Conservation (phyloP, 1,140 invertebrate species). For the Lordiphosa mommai region DNA sequence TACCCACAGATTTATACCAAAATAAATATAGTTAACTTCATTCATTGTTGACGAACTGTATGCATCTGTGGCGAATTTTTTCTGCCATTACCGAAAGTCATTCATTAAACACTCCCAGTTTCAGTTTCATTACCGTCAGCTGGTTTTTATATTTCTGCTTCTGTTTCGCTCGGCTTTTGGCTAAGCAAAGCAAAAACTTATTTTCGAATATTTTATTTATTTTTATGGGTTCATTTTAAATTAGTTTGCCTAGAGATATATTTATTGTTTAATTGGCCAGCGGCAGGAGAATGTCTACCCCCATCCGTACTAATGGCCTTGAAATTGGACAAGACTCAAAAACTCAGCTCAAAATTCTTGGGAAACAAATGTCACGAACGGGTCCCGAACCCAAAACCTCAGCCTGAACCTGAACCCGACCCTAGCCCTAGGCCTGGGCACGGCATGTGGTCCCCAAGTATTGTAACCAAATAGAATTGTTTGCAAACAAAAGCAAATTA, state of each 20-base stretch:
- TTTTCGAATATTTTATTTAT: too few species aligned
- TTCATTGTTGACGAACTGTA: too few species aligned
- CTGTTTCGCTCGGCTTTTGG: slow-evolving; percentile 19
- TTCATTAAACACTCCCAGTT: slow-evolving; percentile 44
- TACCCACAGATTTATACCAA: too few species aligned
- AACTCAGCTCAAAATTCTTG: not conserved
- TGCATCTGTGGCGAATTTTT: too few species aligned
- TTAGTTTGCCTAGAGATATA: too few species aligned
- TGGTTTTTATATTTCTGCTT: slow-evolving; percentile 24
- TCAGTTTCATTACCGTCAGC: slow-evolving; percentile 37
- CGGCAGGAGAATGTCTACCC: slow-evolving; percentile 6
- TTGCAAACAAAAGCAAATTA: slow-evolving; percentile 75
- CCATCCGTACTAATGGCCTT: not conserved
- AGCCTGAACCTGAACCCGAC: slow-evolving; percentile 7
- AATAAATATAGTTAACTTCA: too few species aligned
- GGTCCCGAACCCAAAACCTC: not conserved
- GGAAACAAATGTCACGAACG: not conserved
- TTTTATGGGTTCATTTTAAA: too few species aligned
- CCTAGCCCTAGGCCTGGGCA: slow-evolving; percentile 23
- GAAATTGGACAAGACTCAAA: not conserved
- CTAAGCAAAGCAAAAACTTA: slow-evolving; percentile 12
- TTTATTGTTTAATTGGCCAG: not conserved
- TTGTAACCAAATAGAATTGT: slow-evolving; percentile 75
- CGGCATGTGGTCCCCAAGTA: slow-evolving; percentile 59
- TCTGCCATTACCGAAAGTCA: slow-evolving; percentile 7